Percentiles rank a stretch among this genome's conserved stretches.
Evolutionary conservation across 2,888 invertebrate species (phyloP).

Genomic region (Bombyx huttoni): DNA sequence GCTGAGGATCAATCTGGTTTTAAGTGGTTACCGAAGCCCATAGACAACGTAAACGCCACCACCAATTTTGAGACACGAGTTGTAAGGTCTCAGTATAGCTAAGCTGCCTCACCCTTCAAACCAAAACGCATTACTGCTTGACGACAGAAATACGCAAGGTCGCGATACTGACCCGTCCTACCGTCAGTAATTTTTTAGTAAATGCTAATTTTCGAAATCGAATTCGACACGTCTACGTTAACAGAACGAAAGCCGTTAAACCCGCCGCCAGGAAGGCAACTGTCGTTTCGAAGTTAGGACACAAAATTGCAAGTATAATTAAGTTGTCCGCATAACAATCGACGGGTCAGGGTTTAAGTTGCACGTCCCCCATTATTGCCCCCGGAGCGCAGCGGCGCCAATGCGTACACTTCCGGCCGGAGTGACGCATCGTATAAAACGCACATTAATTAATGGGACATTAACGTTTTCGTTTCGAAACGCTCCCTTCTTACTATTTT

Average conservation of each 20-base stretch:
- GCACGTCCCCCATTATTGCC: conserved; percentile 23
- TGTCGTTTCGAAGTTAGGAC: neutral
- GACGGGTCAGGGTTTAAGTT: conserved; percentile 29
- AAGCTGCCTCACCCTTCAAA: no score
- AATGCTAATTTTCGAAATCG: no score
- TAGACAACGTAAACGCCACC: no score
- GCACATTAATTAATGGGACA: conserved; percentile 20
- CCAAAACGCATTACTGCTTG: no score
- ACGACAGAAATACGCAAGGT: no score
- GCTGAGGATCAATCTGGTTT: no score
- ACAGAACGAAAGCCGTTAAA: neutral
- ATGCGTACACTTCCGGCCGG: conserved; percentile 27
- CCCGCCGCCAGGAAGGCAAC: neutral
- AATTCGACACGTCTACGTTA: neutral
- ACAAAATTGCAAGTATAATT: conserved; percentile 18
- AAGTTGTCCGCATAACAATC: conserved; percentile 16
- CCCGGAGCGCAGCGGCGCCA: conserved; percentile 11
- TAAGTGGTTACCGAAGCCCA: no score
- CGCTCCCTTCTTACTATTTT: neutral
- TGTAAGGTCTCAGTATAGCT: no score
- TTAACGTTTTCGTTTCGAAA: neutral
- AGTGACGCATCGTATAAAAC: conserved; percentile 9
- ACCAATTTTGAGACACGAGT: no score
- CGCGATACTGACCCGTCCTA: no score
- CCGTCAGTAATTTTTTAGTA: no score